Evolutionary conservation across 2,888 invertebrate genomes (phyloP).

Genomic region (Deroplatys truncata): DNA sequence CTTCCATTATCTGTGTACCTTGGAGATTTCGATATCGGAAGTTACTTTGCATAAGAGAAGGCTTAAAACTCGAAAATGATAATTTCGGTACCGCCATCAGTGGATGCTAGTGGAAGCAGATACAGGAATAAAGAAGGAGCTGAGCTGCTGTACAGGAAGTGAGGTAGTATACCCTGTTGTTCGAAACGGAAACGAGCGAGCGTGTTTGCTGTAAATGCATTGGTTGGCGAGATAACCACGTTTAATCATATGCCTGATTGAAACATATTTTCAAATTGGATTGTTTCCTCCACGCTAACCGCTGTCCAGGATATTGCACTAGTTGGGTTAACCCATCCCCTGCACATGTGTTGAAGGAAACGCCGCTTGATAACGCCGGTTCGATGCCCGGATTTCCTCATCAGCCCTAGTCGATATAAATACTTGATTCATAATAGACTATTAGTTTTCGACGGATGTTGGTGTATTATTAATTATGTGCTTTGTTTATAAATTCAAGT

Average conservation of each 20-base stretch:
- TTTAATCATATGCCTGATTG: background rate
- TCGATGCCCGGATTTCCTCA: background rate
- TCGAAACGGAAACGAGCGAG: background rate
- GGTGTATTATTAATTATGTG: background rate
- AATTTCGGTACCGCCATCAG: background rate
- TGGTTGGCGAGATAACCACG: background rate
- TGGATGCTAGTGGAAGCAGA: background rate
- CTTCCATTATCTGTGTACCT: no score
- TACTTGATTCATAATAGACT: background rate
- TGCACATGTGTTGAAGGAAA: background rate
- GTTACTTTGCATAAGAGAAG: no score
- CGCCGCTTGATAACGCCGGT: background rate
- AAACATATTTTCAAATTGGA: background rate
- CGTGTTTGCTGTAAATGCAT: background rate
- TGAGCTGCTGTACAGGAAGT: background rate
- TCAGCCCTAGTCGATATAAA: background rate
- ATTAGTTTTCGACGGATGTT: background rate
- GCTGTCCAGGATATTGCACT: background rate
- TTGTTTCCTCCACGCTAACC: background rate
- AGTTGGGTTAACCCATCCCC: background rate
- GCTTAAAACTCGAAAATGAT: no score
- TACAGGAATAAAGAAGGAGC: background rate
- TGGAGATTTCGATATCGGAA: no score
- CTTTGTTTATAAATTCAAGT: background rate
- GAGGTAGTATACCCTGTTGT: background rate